Evolutionary conservation across 2,888 invertebrate genomes (phyloP), one percentile per base, ranked within the genome.

Genomic region (Nomada goodeniana): DNA sequence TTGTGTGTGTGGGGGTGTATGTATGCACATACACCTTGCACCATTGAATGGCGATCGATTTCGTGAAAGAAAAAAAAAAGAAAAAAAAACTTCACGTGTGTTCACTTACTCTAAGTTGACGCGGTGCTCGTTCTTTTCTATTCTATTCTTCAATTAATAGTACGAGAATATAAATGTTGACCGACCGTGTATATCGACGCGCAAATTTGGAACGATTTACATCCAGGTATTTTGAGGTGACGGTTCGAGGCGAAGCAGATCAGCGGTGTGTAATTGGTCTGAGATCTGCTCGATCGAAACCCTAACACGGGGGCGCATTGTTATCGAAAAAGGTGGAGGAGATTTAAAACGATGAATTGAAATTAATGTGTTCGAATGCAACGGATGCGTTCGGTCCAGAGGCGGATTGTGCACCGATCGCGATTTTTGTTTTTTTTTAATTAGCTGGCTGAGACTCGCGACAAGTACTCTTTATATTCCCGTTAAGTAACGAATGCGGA

Each of bases 321-420:
- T 60, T 73, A 64, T 63, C 13, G 59, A 73, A 74, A 74, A 59
- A 47, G 57, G 57, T 2, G 23, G 20, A 55, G 55, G 10, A 65
- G 52, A 52, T 36, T 36, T 36, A 36, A 57, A 63, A 60, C 23
- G 26, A 23, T 20, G 26, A 59, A 79, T 26, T 11, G 42, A 70
- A 70, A 29, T 53, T 44, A 44, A 60, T 55, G 80, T 65, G 60
- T 80, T 44, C 47, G 36, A 80, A 50, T 60, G 72, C 72, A 67
- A 80, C 81, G 55, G 72, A 68, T 80, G 61, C 81, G 61, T 72
- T 72, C 67, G 81, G 80, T 80, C 80, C 80, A 80, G 80, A 73
- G 80, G 80, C 80, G 80, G 80, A 80, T 80, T 80, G 59, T 71
- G 65, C 71, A 80, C 71, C 81, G 61, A 80, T 61, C 65, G 29